phyloP scores from a whole-genome alignment of 2,797 vertebrate species.

The Gallinago solitaria region DNA sequence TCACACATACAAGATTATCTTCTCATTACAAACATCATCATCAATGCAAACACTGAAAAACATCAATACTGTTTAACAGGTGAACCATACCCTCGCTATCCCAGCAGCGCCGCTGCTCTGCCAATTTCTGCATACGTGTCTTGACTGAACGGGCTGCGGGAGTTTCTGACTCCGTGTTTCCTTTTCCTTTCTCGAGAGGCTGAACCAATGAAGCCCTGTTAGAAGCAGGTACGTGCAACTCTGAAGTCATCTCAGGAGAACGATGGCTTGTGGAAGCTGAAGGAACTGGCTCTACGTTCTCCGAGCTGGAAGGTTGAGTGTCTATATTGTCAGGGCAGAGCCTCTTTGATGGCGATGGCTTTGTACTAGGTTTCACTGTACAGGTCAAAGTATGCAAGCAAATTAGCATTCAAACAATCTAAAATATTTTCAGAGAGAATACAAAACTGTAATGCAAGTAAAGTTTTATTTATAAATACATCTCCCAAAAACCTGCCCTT shows the following conservation, averaged over 20 bases:
- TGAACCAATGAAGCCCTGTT: neutral
- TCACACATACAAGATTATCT: neutral
- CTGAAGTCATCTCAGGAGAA: slow-evolving; percentile 72
- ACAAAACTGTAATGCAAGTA: neutral
- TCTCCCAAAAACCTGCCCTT: neutral
- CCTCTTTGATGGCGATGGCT: slow-evolving; percentile 92
- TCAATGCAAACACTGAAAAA: neutral
- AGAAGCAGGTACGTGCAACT: slow-evolving; percentile 55
- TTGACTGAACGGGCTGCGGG: slow-evolving; percentile 77
- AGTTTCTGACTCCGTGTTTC: neutral
- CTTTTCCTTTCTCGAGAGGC: neutral
- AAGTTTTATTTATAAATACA: neutral
- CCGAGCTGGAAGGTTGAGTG: slow-evolving; percentile 67
- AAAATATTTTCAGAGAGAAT: neutral
- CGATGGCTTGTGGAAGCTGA: neutral
- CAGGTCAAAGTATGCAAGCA: neutral
- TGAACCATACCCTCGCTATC: slow-evolving; percentile 75
- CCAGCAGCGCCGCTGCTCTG: slow-evolving; percentile 87
- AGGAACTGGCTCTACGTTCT: slow-evolving; percentile 79
- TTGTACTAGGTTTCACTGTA: slow-evolving; percentile 82
- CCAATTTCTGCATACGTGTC: slow-evolving; percentile 89
- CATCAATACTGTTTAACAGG: neutral
- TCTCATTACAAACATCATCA: neutral
- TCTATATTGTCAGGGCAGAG: slow-evolving; percentile 83
- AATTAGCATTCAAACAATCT: neutral